Percentiles rank a stretch among this genome's conserved stretches.
Evolutionary conservation across 2,113 vertebrate species (phyloP).

Genomic region (Dipodomys merriami): DNA sequence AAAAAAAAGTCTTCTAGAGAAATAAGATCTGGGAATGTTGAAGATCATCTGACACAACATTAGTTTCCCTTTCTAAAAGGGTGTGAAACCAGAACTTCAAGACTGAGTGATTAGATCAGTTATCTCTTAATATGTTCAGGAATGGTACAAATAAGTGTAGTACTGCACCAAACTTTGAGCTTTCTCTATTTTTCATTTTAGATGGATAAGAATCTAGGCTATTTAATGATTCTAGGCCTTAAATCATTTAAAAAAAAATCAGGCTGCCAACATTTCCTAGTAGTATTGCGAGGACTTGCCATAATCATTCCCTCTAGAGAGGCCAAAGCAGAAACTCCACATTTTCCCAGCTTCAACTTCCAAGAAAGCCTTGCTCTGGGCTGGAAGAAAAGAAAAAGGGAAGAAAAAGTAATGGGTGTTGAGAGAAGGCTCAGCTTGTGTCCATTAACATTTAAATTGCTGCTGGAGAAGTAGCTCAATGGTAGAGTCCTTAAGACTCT

Average conservation of each 20-base stretch:
- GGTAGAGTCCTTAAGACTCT: no score
- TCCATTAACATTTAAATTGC: constrained; percentile 18
- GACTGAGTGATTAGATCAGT: background rate
- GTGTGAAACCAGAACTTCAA: constrained; percentile 60
- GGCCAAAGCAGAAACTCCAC: background rate
- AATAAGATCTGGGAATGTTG: constrained; percentile 16
- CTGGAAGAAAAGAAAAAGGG: constrained; percentile 34
- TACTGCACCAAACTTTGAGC: background rate
- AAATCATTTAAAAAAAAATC: constrained; percentile 15
- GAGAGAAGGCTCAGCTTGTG: background rate
- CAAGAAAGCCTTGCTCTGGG: background rate
- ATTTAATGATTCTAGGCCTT: constrained; percentile 51
- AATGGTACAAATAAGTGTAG: background rate
- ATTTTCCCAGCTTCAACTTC: constrained; percentile 24
- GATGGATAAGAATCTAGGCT: constrained; percentile 24
- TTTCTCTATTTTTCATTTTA: constrained; percentile 64
- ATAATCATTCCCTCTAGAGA: constrained; percentile 14
- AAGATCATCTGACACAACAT: background rate
- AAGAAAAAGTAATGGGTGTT: constrained; percentile 28
- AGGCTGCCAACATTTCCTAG: constrained; percentile 10
- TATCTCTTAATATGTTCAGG: constrained; percentile 25
- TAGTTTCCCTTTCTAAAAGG: constrained; percentile 37
- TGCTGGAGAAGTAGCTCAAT: no score
- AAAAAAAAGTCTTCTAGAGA: constrained; percentile 32
- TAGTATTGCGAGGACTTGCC: background rate